Evolutionary conservation across 2,888 invertebrate species (phyloP), one percentile per base, ranked within the genome.

Genomic region (Tiliacea citrago): DNA sequence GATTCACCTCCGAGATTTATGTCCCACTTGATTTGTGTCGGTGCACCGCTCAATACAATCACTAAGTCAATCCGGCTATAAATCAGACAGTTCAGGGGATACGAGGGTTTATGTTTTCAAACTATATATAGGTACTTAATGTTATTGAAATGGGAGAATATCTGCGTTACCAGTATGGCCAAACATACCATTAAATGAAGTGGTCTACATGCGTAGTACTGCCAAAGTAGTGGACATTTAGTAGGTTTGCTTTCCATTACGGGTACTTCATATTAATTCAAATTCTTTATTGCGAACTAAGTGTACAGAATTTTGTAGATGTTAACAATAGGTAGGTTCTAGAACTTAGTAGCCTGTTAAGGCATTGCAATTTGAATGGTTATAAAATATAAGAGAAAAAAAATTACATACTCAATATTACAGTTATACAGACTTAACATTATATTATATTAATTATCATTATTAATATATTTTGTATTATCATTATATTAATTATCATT

Each of bases 1-100:
- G 61, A 75, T 74, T 61, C 81, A 70, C 81, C 73, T 76, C 73
- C 68, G 60, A 60, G 83, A 85, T 82, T 85, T 85, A 84, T 85
- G 65, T 60, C 57, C 72, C 39, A n/a, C 62, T 79, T 76, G 86
- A 85, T 83, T 85, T 85, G 77, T 82, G 68, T 58, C 24, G 42
- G 49, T 81, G 73, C 82, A 71, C 68, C 65, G 77, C 58, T 84
- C 82, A 77, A 81, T 85, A 82, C 65, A 81, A 77, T 81, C 81
- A 84, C 82, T 81, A 85, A 81, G 72, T 70, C 82, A 76, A 81
- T 84, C 69, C 67, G 58, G 76, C 57, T 63, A 63, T 82, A 82
- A 76, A 76, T 81, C 62, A 82, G 42, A 42, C 21, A 47, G 70
- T 63, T 65, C 63, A 55, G 24, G 63, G 51, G 39, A 42, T 65